Evolutionary conservation across 2,797 vertebrate species (phyloP).

Genomic region (Sarcophilus harrisii): DNA sequence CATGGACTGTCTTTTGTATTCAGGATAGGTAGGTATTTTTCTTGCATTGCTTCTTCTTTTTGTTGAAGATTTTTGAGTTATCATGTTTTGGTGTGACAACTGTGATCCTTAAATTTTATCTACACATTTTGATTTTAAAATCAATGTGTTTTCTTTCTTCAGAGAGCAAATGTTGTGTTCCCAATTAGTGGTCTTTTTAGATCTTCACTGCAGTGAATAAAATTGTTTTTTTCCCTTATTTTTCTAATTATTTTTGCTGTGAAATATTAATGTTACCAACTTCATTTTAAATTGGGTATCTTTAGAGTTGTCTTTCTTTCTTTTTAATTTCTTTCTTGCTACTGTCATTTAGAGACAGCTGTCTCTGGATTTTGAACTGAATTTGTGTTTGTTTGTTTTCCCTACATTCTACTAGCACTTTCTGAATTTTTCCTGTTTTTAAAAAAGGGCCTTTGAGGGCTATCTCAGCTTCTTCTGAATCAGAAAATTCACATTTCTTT

Average conservation of each 20-base stretch:
- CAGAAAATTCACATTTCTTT: no score
- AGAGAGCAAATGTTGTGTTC: neutral
- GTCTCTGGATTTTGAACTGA: neutral
- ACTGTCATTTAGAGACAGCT: no score
- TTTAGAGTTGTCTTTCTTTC: neutral
- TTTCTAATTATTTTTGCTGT: neutral
- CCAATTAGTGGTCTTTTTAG: neutral
- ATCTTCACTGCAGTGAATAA: neutral
- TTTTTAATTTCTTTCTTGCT: neutral
- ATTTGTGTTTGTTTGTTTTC: neutral
- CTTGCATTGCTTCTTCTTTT: neutral
- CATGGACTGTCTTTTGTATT: neutral
- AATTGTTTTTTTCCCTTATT: neutral
- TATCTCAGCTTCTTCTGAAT: no score
- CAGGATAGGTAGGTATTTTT: neutral
- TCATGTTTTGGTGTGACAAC: no score
- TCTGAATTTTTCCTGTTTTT: no score
- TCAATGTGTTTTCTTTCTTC: neutral
- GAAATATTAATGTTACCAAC: neutral
- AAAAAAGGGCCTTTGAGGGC: no score
- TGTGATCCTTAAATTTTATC: neutral
- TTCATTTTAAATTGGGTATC: neutral
- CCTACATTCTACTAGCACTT: no score
- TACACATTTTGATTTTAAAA: neutral
- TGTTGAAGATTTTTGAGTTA: neutral